phyloP scores from a whole-genome alignment of 2,888 invertebrate species.

The Eupithecia pulchellata region DNA sequence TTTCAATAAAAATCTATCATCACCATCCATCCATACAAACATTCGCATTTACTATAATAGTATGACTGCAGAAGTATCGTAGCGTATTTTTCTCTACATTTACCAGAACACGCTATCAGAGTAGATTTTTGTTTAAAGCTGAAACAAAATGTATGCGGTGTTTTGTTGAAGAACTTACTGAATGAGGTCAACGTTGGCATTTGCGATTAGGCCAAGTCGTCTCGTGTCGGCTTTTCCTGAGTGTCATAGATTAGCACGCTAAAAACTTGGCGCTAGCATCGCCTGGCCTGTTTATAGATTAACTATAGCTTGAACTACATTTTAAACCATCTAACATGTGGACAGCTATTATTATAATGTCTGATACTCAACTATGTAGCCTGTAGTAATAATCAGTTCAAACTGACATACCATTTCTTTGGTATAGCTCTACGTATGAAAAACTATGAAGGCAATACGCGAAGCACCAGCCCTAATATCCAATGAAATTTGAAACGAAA shows the following conservation, averaged over 20 bases:
- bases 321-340: conserved; percentile 6
- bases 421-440: not conserved
- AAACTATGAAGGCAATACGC: not conserved
- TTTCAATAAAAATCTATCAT: no score
- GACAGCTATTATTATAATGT: not conserved
- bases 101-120: conserved; percentile 10
- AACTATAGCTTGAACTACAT: conserved; percentile 13
- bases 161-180: conserved; percentile 31
- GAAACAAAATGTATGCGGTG: conserved; percentile 27
- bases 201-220: conserved; percentile 37
- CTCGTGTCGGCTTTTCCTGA: conserved; percentile 37
- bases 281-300: conserved; percentile 18
- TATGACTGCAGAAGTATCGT: not conserved
- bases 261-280: conserved; percentile 34
- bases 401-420: not conserved
- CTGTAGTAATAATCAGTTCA: not conserved
- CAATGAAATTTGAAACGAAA: not conserved
- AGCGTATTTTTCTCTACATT: conserved; percentile 9
- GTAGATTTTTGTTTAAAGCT: conserved; percentile 27
- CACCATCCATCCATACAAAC: not conserved
- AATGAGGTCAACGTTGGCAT: conserved; percentile 40
- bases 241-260: conserved; percentile 36
- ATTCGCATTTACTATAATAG: not conserved
- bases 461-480: not conserved
- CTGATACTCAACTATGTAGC: not conserved